These are phyloP conservation scores for Parasteatoda lunata DNA, from an alignment of 2,888 invertebrate genomes.

Conservation along the genomic window DNA sequence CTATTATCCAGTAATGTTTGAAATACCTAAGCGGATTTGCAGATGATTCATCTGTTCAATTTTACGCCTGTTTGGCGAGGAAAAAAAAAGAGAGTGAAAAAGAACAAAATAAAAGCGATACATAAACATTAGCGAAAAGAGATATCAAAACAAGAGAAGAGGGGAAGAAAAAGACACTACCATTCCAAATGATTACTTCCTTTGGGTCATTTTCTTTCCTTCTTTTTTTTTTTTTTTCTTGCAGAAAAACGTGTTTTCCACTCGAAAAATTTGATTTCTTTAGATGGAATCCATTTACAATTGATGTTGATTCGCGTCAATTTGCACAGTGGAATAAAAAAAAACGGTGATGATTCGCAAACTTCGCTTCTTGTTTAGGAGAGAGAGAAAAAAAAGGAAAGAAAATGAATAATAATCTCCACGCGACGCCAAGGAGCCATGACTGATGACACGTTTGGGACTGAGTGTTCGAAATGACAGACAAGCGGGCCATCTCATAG, in stretches of 20 bases:
- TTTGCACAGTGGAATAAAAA: constrained; percentile 51
- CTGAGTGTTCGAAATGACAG: constrained; percentile 56
- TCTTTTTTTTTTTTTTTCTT: constrained; percentile 15
- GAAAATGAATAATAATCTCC: constrained; percentile 31
- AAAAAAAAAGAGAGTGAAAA: constrained; percentile 1
- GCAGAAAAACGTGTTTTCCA: constrained; percentile 26
- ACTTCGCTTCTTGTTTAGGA: constrained; percentile 1
- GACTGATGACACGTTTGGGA: constrained; percentile 68
- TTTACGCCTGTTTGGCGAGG: constrained; percentile 46
- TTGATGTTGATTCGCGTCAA: constrained; percentile 38
- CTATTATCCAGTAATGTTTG: not conserved
- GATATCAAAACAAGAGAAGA: not conserved
- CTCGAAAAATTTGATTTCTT: constrained; percentile 18
- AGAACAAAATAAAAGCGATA: not conserved
- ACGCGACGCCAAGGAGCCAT: constrained; percentile 57
- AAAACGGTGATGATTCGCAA: constrained; percentile 37
- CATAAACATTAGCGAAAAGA: not conserved
- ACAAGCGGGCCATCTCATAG: constrained; percentile 57
- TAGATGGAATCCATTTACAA: constrained; percentile 35
- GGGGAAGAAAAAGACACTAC: constrained; percentile 16
- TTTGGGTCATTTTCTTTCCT: not conserved
- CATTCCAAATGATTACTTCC: not conserved
- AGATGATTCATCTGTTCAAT: constrained; percentile 19
- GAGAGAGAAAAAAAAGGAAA: constrained; percentile 10
- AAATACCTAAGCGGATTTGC: not conserved